These are phyloP conservation scores for Spheniscus mendiculus DNA, from an alignment of 2,113 vertebrate species.

Conservation along the genomic window DNA sequence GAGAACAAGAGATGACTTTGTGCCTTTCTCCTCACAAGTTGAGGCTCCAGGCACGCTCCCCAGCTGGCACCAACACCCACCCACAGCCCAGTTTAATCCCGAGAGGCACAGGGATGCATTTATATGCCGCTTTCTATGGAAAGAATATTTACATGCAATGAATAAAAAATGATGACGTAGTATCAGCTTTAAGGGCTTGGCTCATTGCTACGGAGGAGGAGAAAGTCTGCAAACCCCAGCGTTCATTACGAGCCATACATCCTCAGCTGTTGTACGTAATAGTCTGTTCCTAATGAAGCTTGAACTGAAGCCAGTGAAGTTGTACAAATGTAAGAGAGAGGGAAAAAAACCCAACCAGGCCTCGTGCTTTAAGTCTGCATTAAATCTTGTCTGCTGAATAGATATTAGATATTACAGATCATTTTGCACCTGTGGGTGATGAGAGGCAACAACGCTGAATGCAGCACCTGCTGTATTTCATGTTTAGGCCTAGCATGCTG, in stretches of 20 bases:
- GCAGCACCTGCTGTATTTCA: background rate
- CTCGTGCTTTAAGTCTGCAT: background rate
- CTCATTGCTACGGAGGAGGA: background rate
- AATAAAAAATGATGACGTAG: background rate
- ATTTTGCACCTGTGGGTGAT: background rate
- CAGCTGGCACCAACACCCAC: background rate
- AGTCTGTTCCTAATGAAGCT: background rate
- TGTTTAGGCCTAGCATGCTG: background rate
- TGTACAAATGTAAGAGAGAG: background rate
- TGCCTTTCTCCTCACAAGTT: background rate
- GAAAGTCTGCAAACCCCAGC: background rate
- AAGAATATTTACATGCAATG: background rate
- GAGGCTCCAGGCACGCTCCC: background rate
- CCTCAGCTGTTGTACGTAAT: background rate
- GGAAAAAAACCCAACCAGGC: background rate
- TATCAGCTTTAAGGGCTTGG: background rate
- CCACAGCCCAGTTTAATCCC: background rate
- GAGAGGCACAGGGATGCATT: background rate
- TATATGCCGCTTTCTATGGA: rapidly evolving
- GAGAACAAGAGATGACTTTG: rapidly evolving
- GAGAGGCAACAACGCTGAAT: background rate
- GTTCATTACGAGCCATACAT: background rate
- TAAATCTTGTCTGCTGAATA: background rate
- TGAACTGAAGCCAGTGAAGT: background rate
- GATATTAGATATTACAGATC: background rate